Conservation (phyloP, 2,113 vertebrate genomes). For the Myotis yumanensis region DNA sequence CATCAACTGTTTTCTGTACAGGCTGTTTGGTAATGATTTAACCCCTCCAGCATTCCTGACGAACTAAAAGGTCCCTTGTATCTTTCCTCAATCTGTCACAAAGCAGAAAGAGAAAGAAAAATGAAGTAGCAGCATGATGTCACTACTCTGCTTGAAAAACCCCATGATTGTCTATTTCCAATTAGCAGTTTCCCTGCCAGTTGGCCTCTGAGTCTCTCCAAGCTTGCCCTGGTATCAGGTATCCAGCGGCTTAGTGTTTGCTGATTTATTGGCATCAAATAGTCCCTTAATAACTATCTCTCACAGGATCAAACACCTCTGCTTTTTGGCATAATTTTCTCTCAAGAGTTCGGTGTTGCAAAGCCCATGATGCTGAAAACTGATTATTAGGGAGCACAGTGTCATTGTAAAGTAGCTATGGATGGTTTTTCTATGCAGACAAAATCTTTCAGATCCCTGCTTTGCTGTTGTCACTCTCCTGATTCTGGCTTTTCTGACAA, state of each 20-base stretch:
- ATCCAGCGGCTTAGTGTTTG: conserved; percentile 53
- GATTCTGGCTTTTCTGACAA: not conserved
- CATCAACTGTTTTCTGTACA: not conserved
- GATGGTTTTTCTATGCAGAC: not conserved
- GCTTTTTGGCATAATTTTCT: conserved; percentile 38
- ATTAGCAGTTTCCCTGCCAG: conserved; percentile 58
- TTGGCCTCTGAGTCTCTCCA: not conserved
- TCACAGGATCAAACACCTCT: conserved; percentile 50
- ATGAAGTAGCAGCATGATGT: conserved; percentile 30
- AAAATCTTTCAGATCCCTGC: not conserved
- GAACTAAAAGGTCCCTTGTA: not conserved
- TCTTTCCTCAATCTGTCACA: conserved; percentile 24
- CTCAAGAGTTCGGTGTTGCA: conserved; percentile 23
- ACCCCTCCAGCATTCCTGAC: not conserved
- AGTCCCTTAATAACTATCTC: conserved; percentile 52
- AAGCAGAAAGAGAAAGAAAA: conserved; percentile 36
- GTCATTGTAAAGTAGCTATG: conserved; percentile 24
- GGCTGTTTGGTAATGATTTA: conserved; percentile 1
- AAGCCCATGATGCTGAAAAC: not conserved
- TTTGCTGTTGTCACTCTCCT: not conserved
- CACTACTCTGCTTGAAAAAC: not conserved
- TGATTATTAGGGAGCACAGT: not conserved
- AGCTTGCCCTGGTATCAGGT: not conserved
- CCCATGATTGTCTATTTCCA: conserved; percentile 51
- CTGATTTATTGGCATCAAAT: conserved; percentile 64